Base-by-base conservation (phyloP, 2,888 invertebrate species). In the Spodoptera littoralis region DNA sequence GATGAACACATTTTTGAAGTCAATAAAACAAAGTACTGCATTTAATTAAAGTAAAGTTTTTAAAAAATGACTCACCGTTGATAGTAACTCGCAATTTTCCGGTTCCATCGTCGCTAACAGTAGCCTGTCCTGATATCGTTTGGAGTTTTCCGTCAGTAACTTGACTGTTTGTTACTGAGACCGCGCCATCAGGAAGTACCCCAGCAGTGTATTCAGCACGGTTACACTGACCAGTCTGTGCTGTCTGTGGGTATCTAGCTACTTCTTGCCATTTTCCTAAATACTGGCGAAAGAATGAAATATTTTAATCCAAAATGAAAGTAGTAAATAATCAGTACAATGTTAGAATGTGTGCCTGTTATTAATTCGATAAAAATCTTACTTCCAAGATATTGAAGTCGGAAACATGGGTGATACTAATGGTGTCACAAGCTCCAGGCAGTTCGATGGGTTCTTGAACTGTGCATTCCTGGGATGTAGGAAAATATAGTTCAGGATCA, bases 371-470 rank as follows among this genome's bases (percentile, higher is more conserved):
- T 27, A 4, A 4, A 27, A 4, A 12, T 84, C 90, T 89, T 76
- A 92, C 92, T 49, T 46, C 68, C 9, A 13, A 52, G 3, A 83
- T 75, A 44, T 87, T 64, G 54, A 93, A 92, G 79, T 88, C 82
- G 6, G 84, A 4, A 30, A 90, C 71, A 24, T 85, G 91, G 3
- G 3, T 3, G 27, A 27, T 27, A 27, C 5, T 27, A 5, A 27
- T 5, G 27, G 0, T 27, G 3, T 47, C 24, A 5, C 47, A 47
- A 12, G 47, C 4, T 47, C 47, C 47, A 4, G 24, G 11, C 12
- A 47, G 12, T 12, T 24, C 47, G 12, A 47, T 47, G 11, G 22
- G 12, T 24, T 11, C 30, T 30, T 30, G 30, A 30, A 30, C 36
- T 1, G 36, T 36, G 6, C 36, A 36, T 9, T 6, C 2, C 6